Percentiles rank a stretch among this genome's conserved stretches.
Conservation (phyloP, 2,797 vertebrate species). For the Centroberyx gerrardi region DNA sequence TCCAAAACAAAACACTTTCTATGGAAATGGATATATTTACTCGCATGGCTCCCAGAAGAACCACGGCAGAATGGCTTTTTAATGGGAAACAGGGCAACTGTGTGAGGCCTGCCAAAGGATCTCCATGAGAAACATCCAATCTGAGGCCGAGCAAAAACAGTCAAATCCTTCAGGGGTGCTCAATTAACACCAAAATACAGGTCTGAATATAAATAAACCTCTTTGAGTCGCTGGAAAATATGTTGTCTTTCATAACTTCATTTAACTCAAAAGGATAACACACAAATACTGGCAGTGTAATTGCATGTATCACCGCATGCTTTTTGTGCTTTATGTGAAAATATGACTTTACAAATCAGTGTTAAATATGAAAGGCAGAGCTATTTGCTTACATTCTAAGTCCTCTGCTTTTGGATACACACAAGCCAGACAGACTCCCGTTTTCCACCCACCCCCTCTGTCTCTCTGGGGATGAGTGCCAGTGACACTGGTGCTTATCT, state of each 20-base stretch:
- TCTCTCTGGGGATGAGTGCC: conserved; percentile 40
- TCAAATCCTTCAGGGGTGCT: conserved; percentile 71
- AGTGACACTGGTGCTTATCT: conserved; percentile 65
- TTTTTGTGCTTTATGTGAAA: conserved; percentile 29
- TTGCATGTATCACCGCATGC: conserved; percentile 15
- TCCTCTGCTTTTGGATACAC: conserved; percentile 49
- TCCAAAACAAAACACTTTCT: conserved; percentile 87
- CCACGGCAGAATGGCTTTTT: conserved; percentile 85
- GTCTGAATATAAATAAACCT: conserved; percentile 66
- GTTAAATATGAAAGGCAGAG: conserved; percentile 28
- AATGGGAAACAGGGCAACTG: conserved; percentile 84
- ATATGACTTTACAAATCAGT: conserved; percentile 22
- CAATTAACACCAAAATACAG: conserved; percentile 78
- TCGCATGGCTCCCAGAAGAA: conserved; percentile 85
- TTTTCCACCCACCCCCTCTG: not conserved
- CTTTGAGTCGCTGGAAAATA: conserved; percentile 22
- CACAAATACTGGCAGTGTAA: conserved; percentile 29
- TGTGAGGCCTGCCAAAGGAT: conserved; percentile 81
- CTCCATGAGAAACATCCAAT: conserved; percentile 81
- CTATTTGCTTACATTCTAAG: conserved; percentile 38
- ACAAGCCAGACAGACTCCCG: conserved; percentile 58
- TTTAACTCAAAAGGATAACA: conserved; percentile 49
- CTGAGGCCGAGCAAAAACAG: conserved; percentile 73
- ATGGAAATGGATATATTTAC: conserved; percentile 89
- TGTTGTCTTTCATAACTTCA: conserved; percentile 54